phyloP scores from a whole-genome alignment of 2,888 invertebrate genomes.

The Invenusta paracnida region DNA sequence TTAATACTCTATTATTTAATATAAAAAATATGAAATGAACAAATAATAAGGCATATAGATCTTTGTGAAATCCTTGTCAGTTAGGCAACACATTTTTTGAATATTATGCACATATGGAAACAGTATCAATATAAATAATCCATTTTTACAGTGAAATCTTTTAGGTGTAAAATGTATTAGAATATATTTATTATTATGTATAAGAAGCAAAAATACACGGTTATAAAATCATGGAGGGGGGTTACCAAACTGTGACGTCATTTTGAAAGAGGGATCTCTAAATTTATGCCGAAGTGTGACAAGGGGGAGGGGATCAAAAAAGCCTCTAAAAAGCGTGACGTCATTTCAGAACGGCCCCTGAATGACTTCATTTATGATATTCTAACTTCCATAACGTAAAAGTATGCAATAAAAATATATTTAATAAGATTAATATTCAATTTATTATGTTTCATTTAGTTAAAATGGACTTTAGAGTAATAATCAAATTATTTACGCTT shows the following conservation, averaged over 20 bases:
- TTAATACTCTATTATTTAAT: too few relatives aligned
- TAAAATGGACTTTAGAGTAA: too few relatives aligned
- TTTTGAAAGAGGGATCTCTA: neutral
- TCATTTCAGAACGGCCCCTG: neutral
- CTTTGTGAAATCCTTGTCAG: too few relatives aligned
- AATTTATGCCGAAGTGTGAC: neutral
- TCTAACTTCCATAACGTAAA: too few relatives aligned
- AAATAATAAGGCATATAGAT: too few relatives aligned
- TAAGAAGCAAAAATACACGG: neutral
- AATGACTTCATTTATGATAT: neutral
- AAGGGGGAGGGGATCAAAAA: neutral
- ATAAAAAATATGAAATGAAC: too few relatives aligned
- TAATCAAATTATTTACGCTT: too few relatives aligned
- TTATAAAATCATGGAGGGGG: neutral
- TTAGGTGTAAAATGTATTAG: neutral
- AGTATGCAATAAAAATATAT: too few relatives aligned
- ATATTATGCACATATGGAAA: neutral
- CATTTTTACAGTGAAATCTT: neutral
- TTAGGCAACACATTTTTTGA: too few relatives aligned
- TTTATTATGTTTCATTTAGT: too few relatives aligned
- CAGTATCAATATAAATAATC: neutral
- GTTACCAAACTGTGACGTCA: neutral
- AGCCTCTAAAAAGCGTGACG: neutral
- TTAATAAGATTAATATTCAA: too few relatives aligned
- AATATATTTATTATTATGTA: too few relatives aligned